Evolutionary conservation across 2,888 invertebrate species (phyloP), one percentile per base, ranked within the genome.

Genomic region (Agonopterix alstromeriana): DNA sequence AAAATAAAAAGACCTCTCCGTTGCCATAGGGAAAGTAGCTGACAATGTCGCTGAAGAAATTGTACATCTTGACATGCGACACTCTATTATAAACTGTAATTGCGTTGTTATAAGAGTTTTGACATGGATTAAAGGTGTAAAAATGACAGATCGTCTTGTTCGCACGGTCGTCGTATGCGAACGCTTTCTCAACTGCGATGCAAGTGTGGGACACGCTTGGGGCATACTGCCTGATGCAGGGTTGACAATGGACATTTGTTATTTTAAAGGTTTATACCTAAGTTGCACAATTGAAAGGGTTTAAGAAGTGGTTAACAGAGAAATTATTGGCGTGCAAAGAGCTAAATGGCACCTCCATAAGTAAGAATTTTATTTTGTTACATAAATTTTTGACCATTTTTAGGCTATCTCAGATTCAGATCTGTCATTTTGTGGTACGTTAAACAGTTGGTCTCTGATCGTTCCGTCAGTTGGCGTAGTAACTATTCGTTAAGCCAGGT

Each of bases 1-100:
- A 9, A 46, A 8, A 46, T 35, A 43, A 10, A 8, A 44, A 27
- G 36, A 47, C 65, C 61, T 68, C 73, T 48, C 57, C 56, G 52
- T 65, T 72, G 51, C 65, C 73, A 62, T 65, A 68, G 57, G 79
- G 80, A 71, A 81, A 79, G 74, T 81, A 75, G 67, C 65, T 70
- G 62, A 79, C 70, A 60, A 79, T 70, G 54, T 70, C 60, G 53
- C 68, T 71, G 65, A 77, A 77, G 73, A 82, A 77, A 70, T 76
- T 77, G 66, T 78, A 72, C 82, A 86, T 82, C 55, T 69, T 66
- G 51, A 45, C 43, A 45, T 9, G 35, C 27, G 45, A 58, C 47
- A 57, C 53, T 46, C 53, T 47, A 67, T 61, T 54, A 52, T 58
- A 35, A 27, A 48, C 54, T 61, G 51, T 48, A 65, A 61, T 49